Conservation (phyloP, 1,140 invertebrate species). For the Chionoecetes opilio region DNA sequence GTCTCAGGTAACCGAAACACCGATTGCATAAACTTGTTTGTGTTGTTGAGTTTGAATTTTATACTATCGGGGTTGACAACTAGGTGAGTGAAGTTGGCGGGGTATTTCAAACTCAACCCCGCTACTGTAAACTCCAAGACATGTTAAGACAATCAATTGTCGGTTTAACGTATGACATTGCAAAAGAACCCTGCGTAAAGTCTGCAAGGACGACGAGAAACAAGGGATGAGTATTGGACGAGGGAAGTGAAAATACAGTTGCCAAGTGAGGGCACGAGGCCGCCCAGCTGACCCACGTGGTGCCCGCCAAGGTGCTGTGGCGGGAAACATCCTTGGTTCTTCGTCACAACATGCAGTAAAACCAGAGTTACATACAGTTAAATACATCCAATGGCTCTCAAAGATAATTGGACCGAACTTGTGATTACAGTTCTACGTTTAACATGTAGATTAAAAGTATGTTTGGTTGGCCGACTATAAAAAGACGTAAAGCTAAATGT, state of each 20-base stretch:
- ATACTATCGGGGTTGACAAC: not conserved
- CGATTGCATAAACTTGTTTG: not conserved
- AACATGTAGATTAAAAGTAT: not conserved
- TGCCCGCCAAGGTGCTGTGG: slow-evolving; percentile 3
- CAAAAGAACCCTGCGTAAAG: not conserved
- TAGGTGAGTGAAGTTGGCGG: not conserved
- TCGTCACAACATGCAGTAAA: slow-evolving; percentile 12
- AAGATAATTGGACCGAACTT: not conserved
- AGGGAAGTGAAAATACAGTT: not conserved
- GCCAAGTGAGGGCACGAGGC: not conserved
- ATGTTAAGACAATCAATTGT: not conserved
- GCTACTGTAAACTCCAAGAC: not conserved
- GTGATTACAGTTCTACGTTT: not conserved
- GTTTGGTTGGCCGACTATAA: not conserved
- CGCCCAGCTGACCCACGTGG: not conserved
- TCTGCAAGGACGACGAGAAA: not conserved
- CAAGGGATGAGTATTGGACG: not conserved
- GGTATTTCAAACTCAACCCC: slow-evolving; percentile 8
- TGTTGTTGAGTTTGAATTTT: not conserved
- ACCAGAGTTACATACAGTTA: too few relatives aligned
- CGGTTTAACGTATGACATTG: not conserved
- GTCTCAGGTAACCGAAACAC: not conserved
- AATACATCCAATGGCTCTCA: not conserved
- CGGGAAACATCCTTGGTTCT: slow-evolving; percentile 27
- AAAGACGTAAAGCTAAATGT: too few relatives aligned